A percentile compares a stretch with the other conserved stretches of the same genome.
These are phyloP conservation scores for Acanthurus lineatus DNA, from an alignment of 2,797 vertebrate genomes.

Conservation along the genomic window DNA sequence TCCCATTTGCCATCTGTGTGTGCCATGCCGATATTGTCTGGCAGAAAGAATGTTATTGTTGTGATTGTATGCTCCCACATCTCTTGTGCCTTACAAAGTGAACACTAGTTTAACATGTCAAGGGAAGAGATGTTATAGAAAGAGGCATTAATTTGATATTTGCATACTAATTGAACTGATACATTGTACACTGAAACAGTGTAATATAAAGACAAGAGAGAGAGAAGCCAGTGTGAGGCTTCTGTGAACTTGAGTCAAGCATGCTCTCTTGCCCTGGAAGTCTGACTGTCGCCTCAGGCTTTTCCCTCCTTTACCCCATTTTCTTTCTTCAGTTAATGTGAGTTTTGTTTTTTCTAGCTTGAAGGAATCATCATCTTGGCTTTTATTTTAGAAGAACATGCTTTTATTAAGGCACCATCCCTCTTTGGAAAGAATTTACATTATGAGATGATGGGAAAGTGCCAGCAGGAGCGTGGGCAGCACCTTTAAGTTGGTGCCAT, in stretches of 20 bases:
- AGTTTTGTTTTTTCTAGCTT: constrained; percentile 52
- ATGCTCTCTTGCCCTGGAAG: constrained; percentile 14
- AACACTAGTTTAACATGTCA: constrained; percentile 39
- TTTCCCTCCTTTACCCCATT: constrained; percentile 38
- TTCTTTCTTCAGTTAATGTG: constrained; percentile 54
- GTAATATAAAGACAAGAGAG: not conserved
- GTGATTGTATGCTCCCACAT: constrained; percentile 31
- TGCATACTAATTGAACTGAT: constrained; percentile 27
- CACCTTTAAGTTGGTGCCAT: constrained; percentile 64
- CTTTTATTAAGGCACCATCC: constrained; percentile 45
- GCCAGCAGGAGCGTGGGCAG: constrained; percentile 64
- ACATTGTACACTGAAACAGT: not conserved
- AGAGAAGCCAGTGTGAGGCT: constrained; percentile 15
- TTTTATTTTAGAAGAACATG: constrained; percentile 71
- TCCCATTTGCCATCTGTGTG: constrained; percentile 82
- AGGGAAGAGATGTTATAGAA: constrained; percentile 19
- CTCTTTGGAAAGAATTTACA: constrained; percentile 55
- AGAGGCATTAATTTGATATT: constrained; percentile 34
- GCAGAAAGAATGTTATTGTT: constrained; percentile 41
- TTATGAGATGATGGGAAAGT: constrained; percentile 55
- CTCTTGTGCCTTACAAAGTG: constrained; percentile 22
- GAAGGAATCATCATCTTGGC: constrained; percentile 48
- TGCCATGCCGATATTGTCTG: constrained; percentile 52
- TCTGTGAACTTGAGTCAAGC: constrained; percentile 17
- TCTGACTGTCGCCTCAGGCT: constrained; percentile 38